Evolutionary conservation across 2,797 vertebrate genomes (phyloP), one percentile per base, ranked within the genome.

Genomic region (Darevskia nairensis): DNA sequence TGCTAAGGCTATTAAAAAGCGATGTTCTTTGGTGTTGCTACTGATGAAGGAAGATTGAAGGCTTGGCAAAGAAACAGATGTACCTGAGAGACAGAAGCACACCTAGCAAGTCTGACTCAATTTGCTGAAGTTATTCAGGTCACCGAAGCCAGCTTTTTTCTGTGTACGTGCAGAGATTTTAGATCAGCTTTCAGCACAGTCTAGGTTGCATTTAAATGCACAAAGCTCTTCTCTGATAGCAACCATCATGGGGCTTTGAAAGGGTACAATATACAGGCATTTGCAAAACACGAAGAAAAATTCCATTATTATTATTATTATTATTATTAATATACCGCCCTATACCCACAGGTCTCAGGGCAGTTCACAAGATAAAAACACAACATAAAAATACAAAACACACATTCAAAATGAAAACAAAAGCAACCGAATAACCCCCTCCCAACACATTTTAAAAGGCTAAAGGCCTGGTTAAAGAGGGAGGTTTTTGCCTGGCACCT

Each of bases 1-100:
- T 94, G 89, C 88, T 69, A 68, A 86, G 82, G 92, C 93, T 90
- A 7, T 27, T 89, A 91, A 90, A 86, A 61, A 93, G 92, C 72
- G 0, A 17, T 1, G 85, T 69, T 80, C 64, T 90, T 80, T 32
- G 69, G 90, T 90, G 88, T 91, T 89, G 19, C 89, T 91, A 89
- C 91, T 93, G 89, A 94, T 17, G 0, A 78, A 78, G 80, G 80
- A 68, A 92, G 91, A 88, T 29, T 61, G 91, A 90, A 91, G 79
- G 86, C 93, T 66, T 50, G 15, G 41, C 25, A n/a, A 82, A 85
- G 76, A 80, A 21, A n/a, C 23, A 78, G 69, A 74, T 83, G 89
- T 85, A 85, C 0, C 2, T 92, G 83, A 89, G 27, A 10, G 78
- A 64, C n/a, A 55, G 68, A 50, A 83, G 35, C 72, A 61, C n/a